These are phyloP conservation scores for Amblyopsis hoosieri DNA, from an alignment of 2,797 vertebrate species.

Conservation along the genomic window DNA sequence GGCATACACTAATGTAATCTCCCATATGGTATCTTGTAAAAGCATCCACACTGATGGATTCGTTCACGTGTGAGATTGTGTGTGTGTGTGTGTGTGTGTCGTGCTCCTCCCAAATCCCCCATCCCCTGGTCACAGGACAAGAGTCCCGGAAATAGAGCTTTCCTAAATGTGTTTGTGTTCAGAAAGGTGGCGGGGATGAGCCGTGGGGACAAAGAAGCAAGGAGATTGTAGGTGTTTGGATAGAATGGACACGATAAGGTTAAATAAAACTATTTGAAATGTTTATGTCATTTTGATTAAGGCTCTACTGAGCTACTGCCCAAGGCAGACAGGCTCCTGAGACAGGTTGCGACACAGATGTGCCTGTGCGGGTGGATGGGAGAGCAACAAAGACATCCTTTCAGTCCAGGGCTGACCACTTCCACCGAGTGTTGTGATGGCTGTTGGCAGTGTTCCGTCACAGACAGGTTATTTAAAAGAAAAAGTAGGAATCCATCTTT, in stretches of 20 bases:
- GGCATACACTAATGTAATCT: slow-evolving; percentile 73
- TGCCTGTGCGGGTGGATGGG: slow-evolving; percentile 33
- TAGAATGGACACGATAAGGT: neutral
- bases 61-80: slow-evolving; percentile 64
- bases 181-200: slow-evolving; percentile 16
- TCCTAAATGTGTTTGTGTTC: slow-evolving; percentile 22
- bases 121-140: slow-evolving; percentile 15
- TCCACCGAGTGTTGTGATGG: slow-evolving; percentile 51
- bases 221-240: neutral
- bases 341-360: slow-evolving; percentile 70
- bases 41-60: slow-evolving; percentile 58
- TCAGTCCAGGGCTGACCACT: slow-evolving; percentile 51
- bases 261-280: neutral
- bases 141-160: slow-evolving; percentile 47
- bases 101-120: too few species aligned
- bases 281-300: slow-evolving; percentile 10
- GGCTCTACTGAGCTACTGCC: slow-evolving; percentile 24
- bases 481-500: slow-evolving; percentile 34
- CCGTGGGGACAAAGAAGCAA: neutral
- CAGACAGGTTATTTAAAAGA: slow-evolving; percentile 62
- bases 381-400: slow-evolving; percentile 65
- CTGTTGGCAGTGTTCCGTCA: slow-evolving; percentile 70
- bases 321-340: slow-evolving; percentile 34
- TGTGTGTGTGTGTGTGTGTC: neutral
- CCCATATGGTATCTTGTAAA: slow-evolving; percentile 73